Base-by-base conservation (phyloP, 2,888 invertebrate genomes). In the Drosophila mettleri region DNA sequence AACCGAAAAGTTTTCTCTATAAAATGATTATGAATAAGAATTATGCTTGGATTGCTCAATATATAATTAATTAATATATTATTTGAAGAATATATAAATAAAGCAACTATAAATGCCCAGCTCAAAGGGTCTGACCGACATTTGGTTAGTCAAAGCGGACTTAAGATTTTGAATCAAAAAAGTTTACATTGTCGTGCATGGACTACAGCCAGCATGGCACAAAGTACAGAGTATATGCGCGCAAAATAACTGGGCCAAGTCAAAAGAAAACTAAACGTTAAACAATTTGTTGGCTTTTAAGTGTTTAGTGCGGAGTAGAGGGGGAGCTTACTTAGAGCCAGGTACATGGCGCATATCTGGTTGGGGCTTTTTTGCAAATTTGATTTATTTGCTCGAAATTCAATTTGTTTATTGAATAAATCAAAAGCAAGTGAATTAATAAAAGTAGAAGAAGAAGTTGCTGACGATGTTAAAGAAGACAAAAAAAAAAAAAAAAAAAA, bases 361-460 rank as follows among this genome's bases (percentile, higher is more conserved):
- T 34, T 54, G 31, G 34, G 41, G 4, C 1, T 24, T 45, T 45
- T 43, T 24, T 69, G 74, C 63, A 61, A 75, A 78, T 64, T 78
- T 69, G 58, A 64, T 75, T 75, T 59, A 63, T 46, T 74, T 63
- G 46, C 24, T 24, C 24, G 24, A 9, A 54, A 52, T 63, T 58
- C 66, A 63, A 73, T 73, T 73, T 74, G 73, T 63, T 72, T 77
- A 72, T 77, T 72, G 66, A 67, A 67, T 46, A 27, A 20, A 45
- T 27, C 49, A 49, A 24, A 61, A 60, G 53, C 39, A 69, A 59
- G 41, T 73, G 48, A 74, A 51, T 58, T 68, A 69, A 75, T 64
- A 74, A 55, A 46, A 58, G 31, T 31, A 34, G 45, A 24, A 16
- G 43, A 16, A 18, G 46, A 20, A 48, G 46, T 7, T 20, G 29